Percentiles rank a stretch among this genome's conserved stretches.
These are phyloP conservation scores for Platysternon megacephalum DNA, from an alignment of 2,113 vertebrate species.

Conservation along the genomic window DNA sequence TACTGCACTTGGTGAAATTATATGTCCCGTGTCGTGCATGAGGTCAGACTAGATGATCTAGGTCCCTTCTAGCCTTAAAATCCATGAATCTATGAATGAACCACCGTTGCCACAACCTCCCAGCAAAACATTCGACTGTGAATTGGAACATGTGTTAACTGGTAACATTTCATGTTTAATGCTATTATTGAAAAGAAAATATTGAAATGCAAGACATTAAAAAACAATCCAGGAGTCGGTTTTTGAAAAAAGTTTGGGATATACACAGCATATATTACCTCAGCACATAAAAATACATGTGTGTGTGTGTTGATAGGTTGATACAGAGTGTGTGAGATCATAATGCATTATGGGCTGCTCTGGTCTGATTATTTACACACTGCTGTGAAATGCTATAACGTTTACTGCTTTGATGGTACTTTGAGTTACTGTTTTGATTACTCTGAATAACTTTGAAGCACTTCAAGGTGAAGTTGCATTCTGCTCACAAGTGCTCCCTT, in stretches of 20 bases:
- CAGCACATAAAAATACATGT: neutral
- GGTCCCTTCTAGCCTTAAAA: neutral
- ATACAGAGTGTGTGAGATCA: slow-evolving; percentile 23
- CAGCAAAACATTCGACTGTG: neutral
- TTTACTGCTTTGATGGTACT: slow-evolving; percentile 41
- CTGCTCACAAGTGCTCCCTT: slow-evolving; percentile 27
- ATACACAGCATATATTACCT: neutral
- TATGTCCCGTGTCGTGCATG: slow-evolving; percentile 29
- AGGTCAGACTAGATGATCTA: slow-evolving; percentile 1
- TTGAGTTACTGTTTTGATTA: slow-evolving; percentile 53
- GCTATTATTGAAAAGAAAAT: neutral
- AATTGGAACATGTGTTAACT: neutral
- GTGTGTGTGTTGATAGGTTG: neutral
- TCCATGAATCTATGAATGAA: neutral
- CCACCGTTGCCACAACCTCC: neutral
- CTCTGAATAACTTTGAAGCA: slow-evolving; percentile 25
- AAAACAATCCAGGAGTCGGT: neutral
- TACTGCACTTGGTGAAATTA: slow-evolving; percentile 18
- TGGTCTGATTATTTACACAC: slow-evolving; percentile 53
- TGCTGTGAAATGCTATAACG: slow-evolving; percentile 27
- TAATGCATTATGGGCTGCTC: slow-evolving; percentile 44
- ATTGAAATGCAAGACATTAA: neutral
- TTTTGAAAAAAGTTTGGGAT: neutral
- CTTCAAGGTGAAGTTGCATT: slow-evolving; percentile 44
- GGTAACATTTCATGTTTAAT: neutral